These are phyloP conservation scores for Bathynomus jamesi DNA, from an alignment of 1,140 invertebrate species.

Conservation along the genomic window DNA sequence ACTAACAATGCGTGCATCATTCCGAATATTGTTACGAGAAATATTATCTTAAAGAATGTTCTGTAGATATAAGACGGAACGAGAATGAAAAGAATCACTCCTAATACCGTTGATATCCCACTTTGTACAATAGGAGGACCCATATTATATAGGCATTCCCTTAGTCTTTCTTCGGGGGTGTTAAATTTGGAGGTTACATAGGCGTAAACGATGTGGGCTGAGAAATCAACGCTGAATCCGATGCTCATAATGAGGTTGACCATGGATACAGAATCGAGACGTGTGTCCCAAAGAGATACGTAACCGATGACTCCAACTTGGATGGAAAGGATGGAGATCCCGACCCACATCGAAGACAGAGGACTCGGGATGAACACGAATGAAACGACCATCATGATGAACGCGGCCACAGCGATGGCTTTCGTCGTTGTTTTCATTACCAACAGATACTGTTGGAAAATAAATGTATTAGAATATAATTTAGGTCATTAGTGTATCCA, in stretches of 20 bases:
- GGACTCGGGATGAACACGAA: constrained; percentile 93
- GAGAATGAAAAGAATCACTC: constrained; percentile 74
- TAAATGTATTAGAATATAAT: not conserved
- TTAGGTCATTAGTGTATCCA: not conserved
- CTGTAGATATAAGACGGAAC: constrained; percentile 93
- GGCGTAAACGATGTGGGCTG: constrained; percentile 93
- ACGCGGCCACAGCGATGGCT: constrained; percentile 80
- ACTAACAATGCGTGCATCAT: constrained; percentile 86
- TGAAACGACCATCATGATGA: constrained; percentile 91
- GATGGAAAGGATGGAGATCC: constrained; percentile 92
- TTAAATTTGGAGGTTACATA: constrained; percentile 81
- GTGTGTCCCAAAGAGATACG: constrained; percentile 91
- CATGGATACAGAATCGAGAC: constrained; percentile 95
- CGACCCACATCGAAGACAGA: constrained; percentile 86
- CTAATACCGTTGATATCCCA: constrained; percentile 83
- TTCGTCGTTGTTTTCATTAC: constrained; percentile 86
- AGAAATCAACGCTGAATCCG: constrained; percentile 95
- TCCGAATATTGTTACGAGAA: constrained; percentile 88
- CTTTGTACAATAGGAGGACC: constrained; percentile 92
- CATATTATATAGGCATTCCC: constrained; percentile 75
- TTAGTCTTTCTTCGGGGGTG: constrained; percentile 67
- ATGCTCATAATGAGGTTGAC: constrained; percentile 98
- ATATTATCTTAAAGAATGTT: constrained; percentile 98
- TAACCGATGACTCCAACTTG: constrained; percentile 91
- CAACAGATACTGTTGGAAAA: constrained; percentile 71